These are phyloP conservation scores for Dusona sp. DNA, from an alignment of 2,888 invertebrate species.

Conservation along the genomic window DNA sequence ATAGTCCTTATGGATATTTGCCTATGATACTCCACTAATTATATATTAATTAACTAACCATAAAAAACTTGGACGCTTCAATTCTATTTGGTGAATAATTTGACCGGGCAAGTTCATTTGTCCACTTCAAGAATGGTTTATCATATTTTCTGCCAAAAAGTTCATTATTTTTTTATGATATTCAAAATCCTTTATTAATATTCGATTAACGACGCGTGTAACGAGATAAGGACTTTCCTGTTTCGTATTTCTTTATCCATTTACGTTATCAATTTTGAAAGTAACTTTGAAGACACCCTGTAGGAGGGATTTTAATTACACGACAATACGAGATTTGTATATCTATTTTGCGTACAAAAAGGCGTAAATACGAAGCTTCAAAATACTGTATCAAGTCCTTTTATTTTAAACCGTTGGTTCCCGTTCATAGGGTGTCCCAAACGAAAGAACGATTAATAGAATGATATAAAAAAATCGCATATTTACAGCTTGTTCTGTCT, in stretches of 20 bases:
- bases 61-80: not conserved
- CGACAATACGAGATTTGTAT: not conserved
- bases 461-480: not conserved
- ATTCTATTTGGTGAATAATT: not conserved
- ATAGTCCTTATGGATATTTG: not conserved
- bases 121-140: too few species aligned
- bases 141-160: not conserved
- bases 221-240: not conserved
- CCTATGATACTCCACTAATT: not conserved
- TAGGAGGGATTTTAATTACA: not conserved
- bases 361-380: not conserved
- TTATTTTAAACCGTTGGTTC: not conserved
- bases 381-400: not conserved
- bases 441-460: not conserved
- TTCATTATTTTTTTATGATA: not conserved
- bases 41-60: not conserved
- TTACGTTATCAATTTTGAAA: not conserved
- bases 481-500: not conserved
- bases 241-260: not conserved
- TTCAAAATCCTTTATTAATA: not conserved
- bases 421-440: not conserved
- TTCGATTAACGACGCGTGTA: not conserved
- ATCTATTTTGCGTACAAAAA: not conserved
- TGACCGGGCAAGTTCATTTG: not conserved
- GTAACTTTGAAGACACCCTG: not conserved